phyloP scores from a whole-genome alignment of 2,888 invertebrate species.

The Calameuta idolon region DNA sequence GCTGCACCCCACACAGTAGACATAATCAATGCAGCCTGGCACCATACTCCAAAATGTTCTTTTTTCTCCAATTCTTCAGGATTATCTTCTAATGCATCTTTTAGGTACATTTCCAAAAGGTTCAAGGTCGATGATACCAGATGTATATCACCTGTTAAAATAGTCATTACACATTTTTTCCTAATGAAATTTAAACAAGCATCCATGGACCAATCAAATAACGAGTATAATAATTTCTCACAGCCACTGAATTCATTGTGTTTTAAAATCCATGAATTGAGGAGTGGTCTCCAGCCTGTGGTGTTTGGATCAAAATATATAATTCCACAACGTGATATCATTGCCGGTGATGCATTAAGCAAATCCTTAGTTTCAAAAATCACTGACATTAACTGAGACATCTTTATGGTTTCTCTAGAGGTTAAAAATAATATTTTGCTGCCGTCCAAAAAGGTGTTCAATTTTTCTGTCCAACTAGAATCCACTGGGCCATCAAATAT shows the following conservation, averaged over 20 bases:
- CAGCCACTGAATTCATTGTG: constrained; percentile 41
- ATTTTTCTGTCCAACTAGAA: constrained; percentile 72
- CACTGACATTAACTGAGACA: constrained; percentile 69
- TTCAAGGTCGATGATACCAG: constrained; percentile 58
- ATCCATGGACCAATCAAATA: constrained; percentile 72
- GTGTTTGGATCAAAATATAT: constrained; percentile 72
- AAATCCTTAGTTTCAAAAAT: constrained; percentile 74
- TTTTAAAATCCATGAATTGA: constrained; percentile 68
- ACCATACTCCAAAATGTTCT: constrained; percentile 68
- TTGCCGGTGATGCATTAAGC: constrained; percentile 70
- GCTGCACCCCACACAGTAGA: constrained; percentile 71
- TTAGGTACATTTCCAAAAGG: constrained; percentile 61
- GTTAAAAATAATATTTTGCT: constrained; percentile 71
- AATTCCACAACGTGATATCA: constrained; percentile 75
- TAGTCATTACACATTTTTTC: constrained; percentile 65
- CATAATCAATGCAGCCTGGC: constrained; percentile 69
- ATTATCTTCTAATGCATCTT: constrained; percentile 51
- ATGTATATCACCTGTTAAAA: constrained; percentile 59
- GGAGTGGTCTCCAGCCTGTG: constrained; percentile 71
- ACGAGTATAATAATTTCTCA: constrained; percentile 49
- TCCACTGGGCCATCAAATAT: constrained; percentile 75
- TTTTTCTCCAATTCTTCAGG: constrained; percentile 54
- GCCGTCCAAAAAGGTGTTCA: constrained; percentile 73
- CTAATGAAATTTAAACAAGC: constrained; percentile 70
- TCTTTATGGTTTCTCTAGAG: constrained; percentile 72